Percentiles rank a stretch among this genome's conserved stretches.
Evolutionary conservation across 2,797 vertebrate genomes (phyloP).

Genomic region (Lepus oiostolus): DNA sequence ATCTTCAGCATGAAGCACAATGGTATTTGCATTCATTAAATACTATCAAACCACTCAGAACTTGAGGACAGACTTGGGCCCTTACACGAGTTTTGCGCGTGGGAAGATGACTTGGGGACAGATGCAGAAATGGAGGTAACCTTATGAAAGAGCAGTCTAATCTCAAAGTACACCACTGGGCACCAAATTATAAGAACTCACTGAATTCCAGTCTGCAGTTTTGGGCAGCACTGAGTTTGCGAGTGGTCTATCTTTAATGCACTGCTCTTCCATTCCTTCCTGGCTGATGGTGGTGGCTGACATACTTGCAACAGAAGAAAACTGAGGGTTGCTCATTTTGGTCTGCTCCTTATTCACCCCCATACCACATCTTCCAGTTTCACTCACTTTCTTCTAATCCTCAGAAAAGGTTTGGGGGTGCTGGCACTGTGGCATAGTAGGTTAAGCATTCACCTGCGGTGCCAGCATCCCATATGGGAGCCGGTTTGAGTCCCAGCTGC

Average conservation of each 20-base stretch:
- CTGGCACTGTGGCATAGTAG: no score
- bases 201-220: background rate
- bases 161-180: background rate
- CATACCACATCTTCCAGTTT: rapidly evolving
- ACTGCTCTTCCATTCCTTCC: background rate
- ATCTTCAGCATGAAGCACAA: background rate
- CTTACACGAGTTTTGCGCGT: background rate
- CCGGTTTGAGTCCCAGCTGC: no score
- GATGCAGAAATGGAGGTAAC: background rate
- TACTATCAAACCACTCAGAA: background rate
- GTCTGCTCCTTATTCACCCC: background rate
- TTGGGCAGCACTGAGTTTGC: background rate
- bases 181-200: background rate
- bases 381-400: background rate
- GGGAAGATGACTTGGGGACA: background rate
- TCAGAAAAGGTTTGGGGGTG: background rate
- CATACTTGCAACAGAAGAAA: background rate
- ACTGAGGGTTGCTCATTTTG: background rate
- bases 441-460: no score
- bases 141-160: background rate
- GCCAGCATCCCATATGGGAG: no score
- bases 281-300: background rate
- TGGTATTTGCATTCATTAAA: background rate
- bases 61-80: background rate
- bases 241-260: background rate